Evolutionary conservation across 2,888 invertebrate genomes (phyloP).

Genomic region (Drosophila falleni): DNA sequence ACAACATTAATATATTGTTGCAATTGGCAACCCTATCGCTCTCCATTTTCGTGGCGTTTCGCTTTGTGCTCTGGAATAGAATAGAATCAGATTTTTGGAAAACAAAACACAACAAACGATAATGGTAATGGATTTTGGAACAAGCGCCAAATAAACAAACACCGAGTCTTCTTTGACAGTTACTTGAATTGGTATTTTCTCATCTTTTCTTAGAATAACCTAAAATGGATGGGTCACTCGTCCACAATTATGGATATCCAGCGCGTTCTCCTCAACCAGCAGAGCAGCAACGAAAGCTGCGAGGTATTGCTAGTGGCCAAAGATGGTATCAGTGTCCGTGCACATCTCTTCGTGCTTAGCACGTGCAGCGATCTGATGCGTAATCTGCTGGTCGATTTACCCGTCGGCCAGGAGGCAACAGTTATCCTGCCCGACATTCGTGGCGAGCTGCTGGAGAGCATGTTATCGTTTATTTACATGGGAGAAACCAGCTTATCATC

Average conservation of each 20-base stretch:
- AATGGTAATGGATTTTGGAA: conserved; percentile 64
- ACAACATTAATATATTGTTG: not conserved
- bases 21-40: conserved; percentile 42
- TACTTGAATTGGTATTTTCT: conserved; percentile 19
- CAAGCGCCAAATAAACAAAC: conserved; percentile 34
- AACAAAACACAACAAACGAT: conserved; percentile 75
- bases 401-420: conserved; percentile 81
- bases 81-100: conserved; percentile 69
- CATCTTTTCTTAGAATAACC: conserved; percentile 73
- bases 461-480: conserved; percentile 84
- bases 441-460: conserved; percentile 80
- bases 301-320: conserved; percentile 83
- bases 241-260: conserved; percentile 84
- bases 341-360: conserved; percentile 84
- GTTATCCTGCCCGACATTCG: conserved; percentile 84
- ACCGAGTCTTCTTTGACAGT: not conserved
- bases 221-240: conserved; percentile 85
- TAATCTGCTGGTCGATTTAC: conserved; percentile 80
- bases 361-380: conserved; percentile 84
- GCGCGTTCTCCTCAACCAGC: conserved; percentile 73
- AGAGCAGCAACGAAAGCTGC: conserved; percentile 77
- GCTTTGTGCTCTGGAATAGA: conserved; percentile 62
- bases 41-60: conserved; percentile 68
- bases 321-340: conserved; percentile 81
- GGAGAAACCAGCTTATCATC: conserved; percentile 84